phyloP scores from a whole-genome alignment of 1,140 invertebrate genomes.

The Nebria ingens region DNA sequence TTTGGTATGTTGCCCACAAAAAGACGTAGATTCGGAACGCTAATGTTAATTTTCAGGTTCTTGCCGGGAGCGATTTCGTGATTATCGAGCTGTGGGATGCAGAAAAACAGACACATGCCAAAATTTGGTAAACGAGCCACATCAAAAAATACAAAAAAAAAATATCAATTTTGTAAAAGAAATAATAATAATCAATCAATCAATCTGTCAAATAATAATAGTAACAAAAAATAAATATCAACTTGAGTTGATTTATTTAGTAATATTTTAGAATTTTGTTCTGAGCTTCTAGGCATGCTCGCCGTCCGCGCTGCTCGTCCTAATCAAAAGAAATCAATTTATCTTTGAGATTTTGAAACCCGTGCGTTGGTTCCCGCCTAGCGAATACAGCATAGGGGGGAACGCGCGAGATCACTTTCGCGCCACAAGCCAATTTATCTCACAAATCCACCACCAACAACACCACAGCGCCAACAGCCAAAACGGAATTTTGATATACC shows the following conservation, averaged over 20 bases:
- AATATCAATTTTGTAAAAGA: not conserved
- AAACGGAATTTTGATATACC: constrained; percentile 22
- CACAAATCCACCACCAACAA: not conserved
- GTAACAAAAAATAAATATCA: not conserved
- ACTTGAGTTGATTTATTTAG: too few species aligned
- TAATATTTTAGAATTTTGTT: not conserved
- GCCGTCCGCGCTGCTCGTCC: too few species aligned
- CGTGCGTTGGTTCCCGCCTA: too few species aligned
- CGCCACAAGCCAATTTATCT: not conserved
- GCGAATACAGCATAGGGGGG: too few species aligned
- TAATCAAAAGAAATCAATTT: too few species aligned
- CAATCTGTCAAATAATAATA: not conserved
- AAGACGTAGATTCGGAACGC: constrained; percentile 98
- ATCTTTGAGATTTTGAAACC: too few species aligned
- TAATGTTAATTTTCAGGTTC: constrained; percentile 99
- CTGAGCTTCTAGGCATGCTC: not conserved
- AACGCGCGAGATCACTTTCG: too few species aligned
- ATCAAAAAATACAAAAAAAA: not conserved
- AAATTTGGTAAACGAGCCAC: constrained; percentile 36
- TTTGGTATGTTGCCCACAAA: constrained; percentile 99
- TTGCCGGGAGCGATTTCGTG: constrained; percentile 99
- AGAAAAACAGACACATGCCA: constrained; percentile 56
- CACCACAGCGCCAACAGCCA: constrained; percentile 13
- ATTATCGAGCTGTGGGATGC: constrained; percentile 91
- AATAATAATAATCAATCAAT: not conserved